Evolutionary conservation across 2,888 invertebrate genomes (phyloP).

Genomic region (Apotomis turbidana): DNA sequence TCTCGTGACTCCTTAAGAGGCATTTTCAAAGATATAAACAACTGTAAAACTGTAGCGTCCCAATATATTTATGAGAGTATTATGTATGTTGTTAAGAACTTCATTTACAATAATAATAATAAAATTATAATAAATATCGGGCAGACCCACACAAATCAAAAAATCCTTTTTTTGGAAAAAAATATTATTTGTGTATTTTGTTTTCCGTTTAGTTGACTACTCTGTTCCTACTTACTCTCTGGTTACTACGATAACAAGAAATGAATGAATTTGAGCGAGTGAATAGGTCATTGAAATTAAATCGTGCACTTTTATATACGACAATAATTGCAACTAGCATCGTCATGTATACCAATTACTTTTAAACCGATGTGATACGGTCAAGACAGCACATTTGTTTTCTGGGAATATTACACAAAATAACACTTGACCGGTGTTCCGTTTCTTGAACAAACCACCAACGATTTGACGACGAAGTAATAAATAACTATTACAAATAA

Average conservation of each 20-base stretch:
- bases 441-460: slow-evolving; percentile 55
- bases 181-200: too few relatives aligned
- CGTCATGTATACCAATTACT: slow-evolving; percentile 17
- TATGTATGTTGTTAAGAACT: too few relatives aligned
- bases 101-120: too few relatives aligned
- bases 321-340: slow-evolving; percentile 21
- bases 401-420: slow-evolving; percentile 70
- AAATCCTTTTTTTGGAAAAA: too few relatives aligned
- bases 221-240: too few relatives aligned
- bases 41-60: too few relatives aligned
- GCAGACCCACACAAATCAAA: too few relatives aligned
- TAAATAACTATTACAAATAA: slow-evolving; percentile 19
- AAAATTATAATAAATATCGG: too few relatives aligned
- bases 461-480: slow-evolving; percentile 27
- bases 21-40: too few relatives aligned
- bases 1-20: too few relatives aligned
- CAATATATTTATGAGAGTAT: too few relatives aligned
- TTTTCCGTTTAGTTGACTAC: too few relatives aligned
- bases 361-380: slow-evolving; percentile 26
- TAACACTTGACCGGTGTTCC: slow-evolving; percentile 68
- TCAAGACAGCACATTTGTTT: slow-evolving; percentile 63
- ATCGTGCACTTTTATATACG: slow-evolving; percentile 15
- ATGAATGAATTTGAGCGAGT: slow-evolving; percentile 7
- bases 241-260: background rate
- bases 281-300: slow-evolving; percentile 15